Percentiles rank a stretch among this genome's conserved stretches.
These are phyloP conservation scores for human (Homo sapiens) DNA, from an alignment of 2,113 vertebrate species.

Conservation along the genomic window DNA sequence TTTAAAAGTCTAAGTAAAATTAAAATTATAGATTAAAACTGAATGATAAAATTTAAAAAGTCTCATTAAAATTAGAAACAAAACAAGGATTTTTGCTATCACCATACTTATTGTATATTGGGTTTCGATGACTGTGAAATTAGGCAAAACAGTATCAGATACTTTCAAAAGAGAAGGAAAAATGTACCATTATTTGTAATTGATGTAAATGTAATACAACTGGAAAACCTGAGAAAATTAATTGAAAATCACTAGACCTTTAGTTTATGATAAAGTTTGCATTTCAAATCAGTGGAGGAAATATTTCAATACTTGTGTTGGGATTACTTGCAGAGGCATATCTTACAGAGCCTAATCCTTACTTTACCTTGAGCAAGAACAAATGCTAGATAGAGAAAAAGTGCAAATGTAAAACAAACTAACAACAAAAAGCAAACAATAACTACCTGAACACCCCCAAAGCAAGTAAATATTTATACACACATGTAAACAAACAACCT, in stretches of 20 bases:
- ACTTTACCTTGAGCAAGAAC: not conserved
- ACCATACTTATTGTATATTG: not conserved
- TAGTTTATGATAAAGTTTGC: not conserved
- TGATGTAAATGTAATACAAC: not conserved
- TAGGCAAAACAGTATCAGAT: not conserved
- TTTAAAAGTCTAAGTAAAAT: not conserved
- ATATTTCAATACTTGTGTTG: not conserved
- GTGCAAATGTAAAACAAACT: not conserved
- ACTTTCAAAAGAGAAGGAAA: not conserved
- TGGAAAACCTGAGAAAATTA: not conserved
- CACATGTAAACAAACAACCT: not conserved
- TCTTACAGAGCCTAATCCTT: not conserved
- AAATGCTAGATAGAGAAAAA: not conserved
- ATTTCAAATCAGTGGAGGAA: not conserved
- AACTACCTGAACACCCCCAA: not conserved
- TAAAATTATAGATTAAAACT: not conserved
- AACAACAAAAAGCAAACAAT: not conserved
- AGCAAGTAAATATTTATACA: not conserved
- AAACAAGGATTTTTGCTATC: not conserved
- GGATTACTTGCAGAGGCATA: not conserved
- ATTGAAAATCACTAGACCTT: not conserved
- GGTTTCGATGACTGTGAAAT: not conserved
- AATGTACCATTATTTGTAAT: not conserved
- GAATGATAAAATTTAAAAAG: not conserved
- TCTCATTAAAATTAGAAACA: not conserved